Base-by-base conservation (phyloP, 1,140 invertebrate species). In the Dreissena rostriformis region DNA sequence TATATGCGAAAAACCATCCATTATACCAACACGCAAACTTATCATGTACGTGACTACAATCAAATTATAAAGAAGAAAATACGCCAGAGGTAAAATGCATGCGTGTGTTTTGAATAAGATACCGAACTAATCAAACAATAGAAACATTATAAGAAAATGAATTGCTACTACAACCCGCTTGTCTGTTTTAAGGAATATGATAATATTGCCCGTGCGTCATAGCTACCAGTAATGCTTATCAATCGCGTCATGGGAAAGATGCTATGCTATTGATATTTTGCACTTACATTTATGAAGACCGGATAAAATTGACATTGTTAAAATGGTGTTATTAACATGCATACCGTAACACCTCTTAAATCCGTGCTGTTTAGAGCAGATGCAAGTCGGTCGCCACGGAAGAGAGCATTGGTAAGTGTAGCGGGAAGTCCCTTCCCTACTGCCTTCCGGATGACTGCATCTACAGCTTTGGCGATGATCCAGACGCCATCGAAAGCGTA, bases 401-500 rank as follows among this genome's bases (percentile, higher is more conserved):
- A 94, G 26, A 95, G 95, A 90, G 98, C 96, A 15, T 97, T 94
- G 92, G 98, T 98, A 5, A 84, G 28, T 10, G 72, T 26, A 65
- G 67, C 52, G 2, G 51, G 29, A 2, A 24, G 11, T 17, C 67
- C 66, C 1, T 53, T 55, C n/a, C 17, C 55, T 7, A n/a, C 7
- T 6, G 53, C 29, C 19, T 73, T 68, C 12, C 81, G 71, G 4
- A 92, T 49, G 0, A 92, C 82, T 28, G 70, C 82, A 76, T 93
- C 88, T 1, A 93, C 72, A 4, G 91, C 91, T 63, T 88, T 88
- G 22, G 98, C 98, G 77, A 98, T 97, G 0, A 98, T 97, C 98
- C 98, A 99, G 79, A 99, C 97, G 6, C 97, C 98, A 93, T 99
- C 98, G 93, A 99, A 99, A 17, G 98, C 98, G 92, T 99, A 99